Percentiles rank a stretch among this genome's conserved stretches.
Evolutionary conservation across 2,888 invertebrate genomes (phyloP).

Genomic region (Bimastos eiseni): DNA sequence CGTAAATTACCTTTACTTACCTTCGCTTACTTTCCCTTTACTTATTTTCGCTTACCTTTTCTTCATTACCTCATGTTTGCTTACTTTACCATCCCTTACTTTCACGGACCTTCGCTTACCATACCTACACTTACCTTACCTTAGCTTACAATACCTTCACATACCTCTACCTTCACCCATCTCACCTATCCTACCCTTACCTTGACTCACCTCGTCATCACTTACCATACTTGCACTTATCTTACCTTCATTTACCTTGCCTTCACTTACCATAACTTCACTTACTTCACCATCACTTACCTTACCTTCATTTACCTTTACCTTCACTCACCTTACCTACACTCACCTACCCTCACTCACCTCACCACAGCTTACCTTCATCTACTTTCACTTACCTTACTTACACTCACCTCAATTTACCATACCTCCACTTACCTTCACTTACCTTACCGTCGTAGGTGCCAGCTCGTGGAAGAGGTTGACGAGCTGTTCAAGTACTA

Average conservation of each 20-base stretch:
- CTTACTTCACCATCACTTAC: neutral
- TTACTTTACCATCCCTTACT: neutral
- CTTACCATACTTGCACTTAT: neutral
- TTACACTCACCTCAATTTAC: neutral
- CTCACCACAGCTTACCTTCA: too few relatives aligned
- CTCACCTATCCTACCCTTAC: too few relatives aligned
- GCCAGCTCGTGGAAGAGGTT: conserved; percentile 41
- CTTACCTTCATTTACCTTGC: too few relatives aligned
- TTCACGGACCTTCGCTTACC: too few relatives aligned
- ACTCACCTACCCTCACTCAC: too few relatives aligned
- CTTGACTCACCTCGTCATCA: too few relatives aligned
- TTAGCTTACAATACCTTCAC: too few relatives aligned
- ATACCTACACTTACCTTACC: too few relatives aligned
- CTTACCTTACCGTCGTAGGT: conserved; percentile 29
- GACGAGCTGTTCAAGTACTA: conserved; percentile 42
- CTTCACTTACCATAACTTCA: too few relatives aligned
- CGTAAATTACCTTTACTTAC: neutral
- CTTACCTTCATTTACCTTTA: neutral
- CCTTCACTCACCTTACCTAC: too few relatives aligned
- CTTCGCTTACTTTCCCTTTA: neutral
- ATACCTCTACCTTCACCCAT: too few relatives aligned
- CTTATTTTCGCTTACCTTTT: neutral
- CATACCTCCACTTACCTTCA: too few relatives aligned
- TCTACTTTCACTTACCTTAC: neutral
- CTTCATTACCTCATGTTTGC: neutral